A percentile compares a stretch with the other conserved stretches of the same genome.
Conservation (phyloP, 2,113 vertebrate species). For the Neomonachus schauinslandi region DNA sequence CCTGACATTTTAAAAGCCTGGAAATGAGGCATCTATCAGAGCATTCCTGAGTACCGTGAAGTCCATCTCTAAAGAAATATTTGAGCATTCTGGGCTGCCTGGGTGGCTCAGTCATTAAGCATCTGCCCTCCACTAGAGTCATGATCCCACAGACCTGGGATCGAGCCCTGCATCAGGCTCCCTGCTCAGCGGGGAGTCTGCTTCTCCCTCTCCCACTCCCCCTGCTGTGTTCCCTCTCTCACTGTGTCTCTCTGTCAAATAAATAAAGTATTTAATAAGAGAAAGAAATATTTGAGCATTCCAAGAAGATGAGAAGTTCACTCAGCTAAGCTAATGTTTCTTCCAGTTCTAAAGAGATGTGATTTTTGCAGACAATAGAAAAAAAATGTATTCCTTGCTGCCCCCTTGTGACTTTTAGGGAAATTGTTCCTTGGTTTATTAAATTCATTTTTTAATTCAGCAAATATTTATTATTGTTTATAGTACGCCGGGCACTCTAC, state of each 20-base stretch:
- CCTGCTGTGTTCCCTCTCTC: too few relatives aligned
- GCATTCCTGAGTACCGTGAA: background rate
- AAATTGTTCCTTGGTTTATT: conserved; percentile 52
- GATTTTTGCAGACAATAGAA: background rate
- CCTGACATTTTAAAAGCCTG: background rate
- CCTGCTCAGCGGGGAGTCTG: too few relatives aligned
- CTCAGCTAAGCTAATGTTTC: background rate
- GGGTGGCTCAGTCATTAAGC: too few relatives aligned
- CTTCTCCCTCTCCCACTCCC: too few relatives aligned
- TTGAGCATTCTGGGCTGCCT: background rate
- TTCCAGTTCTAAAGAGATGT: background rate
- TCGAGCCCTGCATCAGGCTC: too few relatives aligned
- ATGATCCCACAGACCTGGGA: too few relatives aligned
- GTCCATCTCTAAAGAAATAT: background rate
- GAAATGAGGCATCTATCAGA: background rate
- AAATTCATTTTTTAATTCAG: background rate
- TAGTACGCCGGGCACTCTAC: background rate
- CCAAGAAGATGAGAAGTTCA: background rate
- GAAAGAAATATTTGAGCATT: background rate
- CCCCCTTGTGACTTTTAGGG: conserved; percentile 66
- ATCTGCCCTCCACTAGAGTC: too few relatives aligned
- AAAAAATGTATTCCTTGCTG: conserved; percentile 53
- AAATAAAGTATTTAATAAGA: too few relatives aligned
- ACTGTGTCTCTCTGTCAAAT: too few relatives aligned
- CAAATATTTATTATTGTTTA: background rate